Evolutionary conservation across 2,888 invertebrate genomes (phyloP).

Genomic region (Idaea straminata): DNA sequence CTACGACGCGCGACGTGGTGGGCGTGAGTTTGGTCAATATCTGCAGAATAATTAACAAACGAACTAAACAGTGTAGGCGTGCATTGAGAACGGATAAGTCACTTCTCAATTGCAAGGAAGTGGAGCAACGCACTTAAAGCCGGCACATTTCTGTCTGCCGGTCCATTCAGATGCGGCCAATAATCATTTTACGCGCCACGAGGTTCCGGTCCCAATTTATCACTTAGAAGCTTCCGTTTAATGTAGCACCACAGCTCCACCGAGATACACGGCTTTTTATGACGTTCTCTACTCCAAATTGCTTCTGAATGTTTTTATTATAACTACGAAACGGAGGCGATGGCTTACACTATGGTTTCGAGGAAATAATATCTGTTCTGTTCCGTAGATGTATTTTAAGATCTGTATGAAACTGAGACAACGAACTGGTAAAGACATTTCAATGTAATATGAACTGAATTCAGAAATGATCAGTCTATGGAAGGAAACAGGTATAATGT

Average conservation of each 20-base stretch:
- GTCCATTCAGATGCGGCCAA: conserved; percentile 56
- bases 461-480: background rate
- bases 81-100: conserved; percentile 2
- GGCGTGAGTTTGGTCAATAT: conserved; percentile 3
- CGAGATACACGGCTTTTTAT: conserved; percentile 51
- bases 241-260: conserved; percentile 43
- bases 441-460: background rate
- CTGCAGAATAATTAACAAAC: background rate
- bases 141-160: conserved; percentile 37
- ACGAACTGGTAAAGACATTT: background rate
- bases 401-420: background rate
- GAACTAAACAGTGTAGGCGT: background rate
- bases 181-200: conserved; percentile 71
- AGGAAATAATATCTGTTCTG: conserved; percentile 6
- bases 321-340: conserved; percentile 12
- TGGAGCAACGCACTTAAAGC: conserved; percentile 66
- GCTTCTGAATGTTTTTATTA: conserved; percentile 43
- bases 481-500: background rate
- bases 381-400: background rate
- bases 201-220: conserved; percentile 77
- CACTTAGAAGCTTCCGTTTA: conserved; percentile 76
- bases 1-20: background rate
- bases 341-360: conserved; percentile 17
- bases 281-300: conserved; percentile 41
- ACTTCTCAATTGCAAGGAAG: conserved; percentile 40